A percentile compares a stretch with the other conserved stretches of the same genome.
Conservation (phyloP, 2,113 vertebrate genomes). For the Mormyrus lacerda region DNA sequence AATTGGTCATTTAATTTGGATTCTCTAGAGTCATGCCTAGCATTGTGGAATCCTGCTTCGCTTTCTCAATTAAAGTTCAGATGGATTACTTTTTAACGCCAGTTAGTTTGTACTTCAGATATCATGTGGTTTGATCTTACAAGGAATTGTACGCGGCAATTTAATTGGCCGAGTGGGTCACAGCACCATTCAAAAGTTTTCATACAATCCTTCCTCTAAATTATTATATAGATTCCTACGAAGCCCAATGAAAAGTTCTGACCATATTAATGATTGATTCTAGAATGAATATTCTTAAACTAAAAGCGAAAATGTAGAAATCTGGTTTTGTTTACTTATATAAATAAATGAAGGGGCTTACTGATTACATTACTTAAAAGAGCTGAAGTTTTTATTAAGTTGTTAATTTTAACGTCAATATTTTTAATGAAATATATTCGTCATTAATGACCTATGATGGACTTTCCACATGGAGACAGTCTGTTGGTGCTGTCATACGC, state of each 20-base stretch:
- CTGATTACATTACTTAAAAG: not conserved
- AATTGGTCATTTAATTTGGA: not conserved
- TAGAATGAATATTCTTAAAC: not conserved
- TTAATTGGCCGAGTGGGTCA: not conserved
- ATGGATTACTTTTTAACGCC: not conserved
- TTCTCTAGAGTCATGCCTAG: not conserved
- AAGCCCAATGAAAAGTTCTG: not conserved
- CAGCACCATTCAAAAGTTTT: not conserved
- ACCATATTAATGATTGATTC: not conserved
- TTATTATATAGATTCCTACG: not conserved
- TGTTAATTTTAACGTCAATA: not conserved
- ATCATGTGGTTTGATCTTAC: not conserved
- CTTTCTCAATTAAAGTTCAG: not conserved
- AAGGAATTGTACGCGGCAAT: not conserved
- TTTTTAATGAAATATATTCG: not conserved
- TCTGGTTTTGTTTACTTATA: not conserved
- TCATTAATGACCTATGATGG: not conserved
- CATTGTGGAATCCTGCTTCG: not conserved
- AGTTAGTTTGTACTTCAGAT: not conserved
- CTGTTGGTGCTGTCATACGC: not conserved
- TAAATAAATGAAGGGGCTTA: not conserved
- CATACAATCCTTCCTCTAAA: not conserved
- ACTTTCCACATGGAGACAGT: not conserved
- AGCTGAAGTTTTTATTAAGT: not conserved
- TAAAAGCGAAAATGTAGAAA: not conserved